These are phyloP conservation scores for Drosophila paucipuncta DNA, from an alignment of 2,888 invertebrate species.

Conservation along the genomic window DNA sequence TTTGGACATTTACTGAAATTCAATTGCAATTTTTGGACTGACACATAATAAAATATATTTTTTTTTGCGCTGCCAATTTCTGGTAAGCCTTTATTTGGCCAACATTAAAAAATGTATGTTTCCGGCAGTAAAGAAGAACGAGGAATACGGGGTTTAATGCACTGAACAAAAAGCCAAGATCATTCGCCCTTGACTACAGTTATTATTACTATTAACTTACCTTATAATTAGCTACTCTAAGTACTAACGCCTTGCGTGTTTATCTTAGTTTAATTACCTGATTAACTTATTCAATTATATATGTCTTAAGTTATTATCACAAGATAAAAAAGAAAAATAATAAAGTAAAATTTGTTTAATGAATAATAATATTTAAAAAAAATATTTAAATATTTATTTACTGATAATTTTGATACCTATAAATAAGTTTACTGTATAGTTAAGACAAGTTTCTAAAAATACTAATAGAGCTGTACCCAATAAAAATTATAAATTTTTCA, in stretches of 20 bases:
- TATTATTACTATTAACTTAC: not conserved
- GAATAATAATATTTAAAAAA: not conserved
- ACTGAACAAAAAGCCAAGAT: slow-evolving; percentile 9
- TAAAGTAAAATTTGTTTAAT: not conserved
- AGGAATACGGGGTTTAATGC: slow-evolving; percentile 3
- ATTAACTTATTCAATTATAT: not conserved
- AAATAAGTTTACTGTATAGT: not conserved
- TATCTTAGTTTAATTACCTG: not conserved
- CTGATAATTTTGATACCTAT: not conserved
- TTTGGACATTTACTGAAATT: slow-evolving; percentile 66
- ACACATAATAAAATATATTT: slow-evolving; percentile 47
- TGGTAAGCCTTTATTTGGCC: slow-evolving; percentile 27
- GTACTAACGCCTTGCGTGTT: not conserved
- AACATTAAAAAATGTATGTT: slow-evolving; percentile 25
- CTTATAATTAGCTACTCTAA: not conserved
- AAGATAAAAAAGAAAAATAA: not conserved
- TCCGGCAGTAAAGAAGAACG: not conserved
- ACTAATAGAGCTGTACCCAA: not conserved
- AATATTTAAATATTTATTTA: not conserved
- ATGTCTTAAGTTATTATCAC: not conserved
- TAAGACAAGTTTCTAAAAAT: not conserved
- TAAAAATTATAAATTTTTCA: not conserved
- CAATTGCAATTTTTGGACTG: slow-evolving; percentile 54
- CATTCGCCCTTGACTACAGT: not conserved
- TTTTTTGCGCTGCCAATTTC: slow-evolving; percentile 30